A percentile compares a stretch with the other conserved stretches of the same genome.
phyloP scores from a whole-genome alignment of 1,140 invertebrate genomes.

The Drosophila busckii region DNA sequence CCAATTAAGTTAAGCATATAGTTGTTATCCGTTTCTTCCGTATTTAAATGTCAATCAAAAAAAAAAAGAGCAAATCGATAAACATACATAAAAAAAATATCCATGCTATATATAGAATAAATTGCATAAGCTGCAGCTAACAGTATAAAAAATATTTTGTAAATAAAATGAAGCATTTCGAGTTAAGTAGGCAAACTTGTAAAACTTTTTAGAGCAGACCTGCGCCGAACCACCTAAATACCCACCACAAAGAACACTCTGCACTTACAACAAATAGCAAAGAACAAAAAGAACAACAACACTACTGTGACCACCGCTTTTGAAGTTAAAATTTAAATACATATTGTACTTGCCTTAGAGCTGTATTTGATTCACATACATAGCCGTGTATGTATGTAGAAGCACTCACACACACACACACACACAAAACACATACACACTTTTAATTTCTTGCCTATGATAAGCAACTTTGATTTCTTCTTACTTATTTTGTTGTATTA shows the following conservation, averaged over 20 bases:
- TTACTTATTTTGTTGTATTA: too few species aligned
- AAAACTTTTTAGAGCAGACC: slow-evolving; percentile 16
- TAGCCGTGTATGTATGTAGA: too few species aligned
- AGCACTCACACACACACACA: slow-evolving; percentile 5
- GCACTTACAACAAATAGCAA: slow-evolving; percentile 38
- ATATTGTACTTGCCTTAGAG: slow-evolving; percentile 25
- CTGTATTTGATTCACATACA: slow-evolving; percentile 24
- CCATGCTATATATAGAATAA: slow-evolving; percentile 6
- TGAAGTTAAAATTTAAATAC: slow-evolving; percentile 44
- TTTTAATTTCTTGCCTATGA: too few species aligned
- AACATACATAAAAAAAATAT: slow-evolving; percentile 1
- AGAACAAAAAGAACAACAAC: background rate
- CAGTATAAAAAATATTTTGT: slow-evolving; percentile 9
- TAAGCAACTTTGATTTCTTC: too few species aligned
- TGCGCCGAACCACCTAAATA: slow-evolving; percentile 20
- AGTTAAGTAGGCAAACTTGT: slow-evolving; percentile 3
- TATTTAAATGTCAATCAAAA: slow-evolving; percentile 6
- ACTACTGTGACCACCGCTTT: slow-evolving; percentile 65
- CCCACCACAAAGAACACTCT: slow-evolving; percentile 44
- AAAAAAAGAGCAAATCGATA: slow-evolving; percentile 2
- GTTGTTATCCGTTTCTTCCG: slow-evolving; percentile 24
- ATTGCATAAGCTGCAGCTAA: slow-evolving; percentile 6
- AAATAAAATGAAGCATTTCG: slow-evolving; percentile 30
- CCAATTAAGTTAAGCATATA: background rate
- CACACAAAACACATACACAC: too few species aligned